These are phyloP conservation scores for Hirtodrosophila cameraria DNA, from an alignment of 2,888 invertebrate species.

Conservation along the genomic window DNA sequence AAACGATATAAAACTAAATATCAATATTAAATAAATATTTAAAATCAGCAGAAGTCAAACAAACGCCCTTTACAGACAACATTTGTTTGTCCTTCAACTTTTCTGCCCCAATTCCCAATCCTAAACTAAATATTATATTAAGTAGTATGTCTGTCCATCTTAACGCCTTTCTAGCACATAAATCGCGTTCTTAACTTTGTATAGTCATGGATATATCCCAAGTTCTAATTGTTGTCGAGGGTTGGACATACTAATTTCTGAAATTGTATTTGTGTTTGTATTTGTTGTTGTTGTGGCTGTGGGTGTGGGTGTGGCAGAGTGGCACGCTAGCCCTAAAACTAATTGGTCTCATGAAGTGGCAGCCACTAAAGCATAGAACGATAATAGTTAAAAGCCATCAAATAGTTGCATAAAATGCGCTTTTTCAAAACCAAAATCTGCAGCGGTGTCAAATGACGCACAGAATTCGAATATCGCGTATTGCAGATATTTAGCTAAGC, in stretches of 20 bases:
- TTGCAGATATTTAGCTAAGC: background rate
- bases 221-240: background rate
- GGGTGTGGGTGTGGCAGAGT: conserved; percentile 25
- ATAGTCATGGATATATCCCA: conserved; percentile 1
- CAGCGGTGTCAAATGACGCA: too few species aligned
- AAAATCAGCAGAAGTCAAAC: conserved; percentile 14
- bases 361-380: background rate
- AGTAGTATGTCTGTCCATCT: conserved; percentile 24
- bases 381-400: too few species aligned
- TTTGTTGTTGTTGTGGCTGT: too few species aligned
- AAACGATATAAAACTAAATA: too few species aligned
- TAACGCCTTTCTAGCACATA: too few species aligned
- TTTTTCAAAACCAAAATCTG: too few species aligned
- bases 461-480: too few species aligned
- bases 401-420: too few species aligned
- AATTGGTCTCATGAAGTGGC: conserved; percentile 22
- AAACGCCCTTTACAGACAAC: conserved; percentile 4
- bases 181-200: conserved; percentile 14
- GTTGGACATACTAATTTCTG: background rate
- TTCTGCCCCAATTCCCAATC: too few species aligned
- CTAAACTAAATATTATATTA: background rate
- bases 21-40: conserved; percentile 3
- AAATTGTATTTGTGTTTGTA: too few species aligned
- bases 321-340: conserved; percentile 6
- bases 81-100: too few species aligned